Conservation (phyloP, 2,797 vertebrate species). For the Sarcoramphus papa region DNA sequence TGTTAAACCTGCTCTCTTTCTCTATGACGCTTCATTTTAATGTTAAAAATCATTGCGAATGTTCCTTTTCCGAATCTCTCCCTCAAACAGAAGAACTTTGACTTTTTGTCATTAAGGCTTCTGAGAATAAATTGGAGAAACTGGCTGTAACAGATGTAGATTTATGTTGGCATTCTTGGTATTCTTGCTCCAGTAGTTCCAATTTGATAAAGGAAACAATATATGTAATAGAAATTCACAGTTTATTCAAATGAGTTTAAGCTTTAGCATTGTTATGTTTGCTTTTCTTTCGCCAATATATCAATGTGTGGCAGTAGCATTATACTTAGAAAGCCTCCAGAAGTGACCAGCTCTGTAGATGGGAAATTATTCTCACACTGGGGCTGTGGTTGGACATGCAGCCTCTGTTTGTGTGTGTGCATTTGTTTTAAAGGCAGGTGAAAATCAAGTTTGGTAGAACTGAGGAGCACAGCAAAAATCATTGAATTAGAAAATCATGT, state of each 20-base stretch:
- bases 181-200: slow-evolving; percentile 55
- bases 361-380: slow-evolving; percentile 7
- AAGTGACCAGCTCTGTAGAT: background rate
- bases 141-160: slow-evolving; percentile 40
- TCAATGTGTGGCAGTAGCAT: slow-evolving; percentile 38
- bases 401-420: background rate
- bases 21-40: background rate
- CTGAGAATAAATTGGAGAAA: slow-evolving; percentile 33
- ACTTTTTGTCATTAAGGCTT: slow-evolving; percentile 18
- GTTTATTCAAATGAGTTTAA: slow-evolving; percentile 49
- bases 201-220: slow-evolving; percentile 64
- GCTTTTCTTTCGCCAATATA: slow-evolving; percentile 37
- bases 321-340: background rate
- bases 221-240: slow-evolving; percentile 55
- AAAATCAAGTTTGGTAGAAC: background rate
- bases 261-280: slow-evolving; percentile 46
- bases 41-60: background rate
- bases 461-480: background rate
- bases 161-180: slow-evolving; percentile 45
- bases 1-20: background rate
- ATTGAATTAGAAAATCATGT: background rate
- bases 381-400: background rate
- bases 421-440: background rate
- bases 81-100: background rate
- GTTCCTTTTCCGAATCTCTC: background rate